Evolutionary conservation across 2,797 vertebrate species (phyloP), one percentile per base, ranked within the genome.

Genomic region (Megaceryle alcyon): DNA sequence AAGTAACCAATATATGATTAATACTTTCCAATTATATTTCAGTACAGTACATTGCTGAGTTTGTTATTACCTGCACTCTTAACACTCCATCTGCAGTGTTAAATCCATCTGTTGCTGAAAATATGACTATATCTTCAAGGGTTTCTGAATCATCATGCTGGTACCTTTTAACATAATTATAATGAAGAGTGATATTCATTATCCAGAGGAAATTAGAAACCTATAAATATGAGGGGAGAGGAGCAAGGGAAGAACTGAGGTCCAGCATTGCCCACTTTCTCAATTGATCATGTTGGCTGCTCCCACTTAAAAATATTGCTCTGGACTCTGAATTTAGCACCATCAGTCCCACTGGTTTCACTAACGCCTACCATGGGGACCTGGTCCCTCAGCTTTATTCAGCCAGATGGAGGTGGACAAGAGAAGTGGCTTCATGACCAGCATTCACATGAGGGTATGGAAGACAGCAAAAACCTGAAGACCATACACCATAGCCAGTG

Each of bases 91-190:
- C 97, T 75, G 97, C 98, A 33, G 97, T 97, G 98, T 99, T 99
- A 96, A 98, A 96, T 92, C 99, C 98, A 96, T 99, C 99, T 49
- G 98, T 98, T 96, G 98, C 98, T 78, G 93, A 98, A 97, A 99
- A 98, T 76, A 96, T 94, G 46, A 98, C 86, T 65, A 96, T 96
- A 79, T 99, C 99, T 97, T 98, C 97, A 8, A 98, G 96, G 68
- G 98, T 99, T 97, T 99, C 99, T 11, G 99, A 99, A 98, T 99
- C 99, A 60, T 99, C 99, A 49, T 98, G 98, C 96, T 98, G 97
- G 96, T 99, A 99, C 97, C 99, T 99, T 97, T 91, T 96, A 98
- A 97, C 95, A 97, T 95, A 96, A 97, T 97, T 96, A 95, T 94
- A 93, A 95, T 94, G 93, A 96, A 96, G 81, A 94, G 86, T 2